A percentile compares a stretch with the other conserved stretches of the same genome.
These are phyloP conservation scores for Ditylenchus weischeri DNA, from an alignment of 2,888 invertebrate species.

Conservation along the genomic window DNA sequence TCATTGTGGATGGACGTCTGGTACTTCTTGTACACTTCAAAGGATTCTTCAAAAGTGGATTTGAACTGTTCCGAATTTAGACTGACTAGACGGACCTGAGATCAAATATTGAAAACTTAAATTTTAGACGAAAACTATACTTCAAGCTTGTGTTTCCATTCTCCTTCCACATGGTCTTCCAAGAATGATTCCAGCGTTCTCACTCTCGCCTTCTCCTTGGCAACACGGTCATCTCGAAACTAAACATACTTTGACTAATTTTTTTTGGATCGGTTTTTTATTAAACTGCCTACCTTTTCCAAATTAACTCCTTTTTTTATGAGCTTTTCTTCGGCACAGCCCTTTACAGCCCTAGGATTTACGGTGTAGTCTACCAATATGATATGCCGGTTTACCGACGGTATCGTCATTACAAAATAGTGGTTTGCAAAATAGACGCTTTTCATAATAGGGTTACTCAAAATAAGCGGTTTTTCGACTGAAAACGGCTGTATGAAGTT, in stretches of 20 bases:
- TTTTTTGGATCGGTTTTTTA: too few species aligned
- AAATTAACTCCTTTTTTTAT: slow-evolving; percentile 40
- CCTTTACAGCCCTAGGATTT: too few species aligned
- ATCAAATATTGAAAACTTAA: neutral
- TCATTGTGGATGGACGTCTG: slow-evolving; percentile 54
- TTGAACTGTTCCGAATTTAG: slow-evolving; percentile 38
- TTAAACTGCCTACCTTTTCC: slow-evolving; percentile 27
- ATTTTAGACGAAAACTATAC: slow-evolving; percentile 12
- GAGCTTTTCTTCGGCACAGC: slow-evolving; percentile 42
- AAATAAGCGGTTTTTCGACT: too few species aligned
- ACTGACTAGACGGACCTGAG: slow-evolving; percentile 43
- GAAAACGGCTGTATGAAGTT: too few species aligned
- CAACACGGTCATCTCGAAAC: slow-evolving; percentile 36
- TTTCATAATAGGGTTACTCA: too few species aligned
- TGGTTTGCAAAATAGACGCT: too few species aligned
- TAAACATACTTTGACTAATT: slow-evolving; percentile 16
- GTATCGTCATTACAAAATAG: too few species aligned
- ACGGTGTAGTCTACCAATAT: too few species aligned
- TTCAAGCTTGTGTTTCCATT: slow-evolving; percentile 45
- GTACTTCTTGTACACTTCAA: slow-evolving; percentile 55
- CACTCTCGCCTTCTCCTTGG: slow-evolving; percentile 37
- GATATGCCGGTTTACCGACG: too few species aligned
- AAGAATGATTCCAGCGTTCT: slow-evolving; percentile 45
- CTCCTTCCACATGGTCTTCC: slow-evolving; percentile 24
- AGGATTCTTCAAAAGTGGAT: slow-evolving; percentile 44